These are phyloP conservation scores for Laspeyria flexula DNA, from an alignment of 2,888 invertebrate species.

Conservation along the genomic window DNA sequence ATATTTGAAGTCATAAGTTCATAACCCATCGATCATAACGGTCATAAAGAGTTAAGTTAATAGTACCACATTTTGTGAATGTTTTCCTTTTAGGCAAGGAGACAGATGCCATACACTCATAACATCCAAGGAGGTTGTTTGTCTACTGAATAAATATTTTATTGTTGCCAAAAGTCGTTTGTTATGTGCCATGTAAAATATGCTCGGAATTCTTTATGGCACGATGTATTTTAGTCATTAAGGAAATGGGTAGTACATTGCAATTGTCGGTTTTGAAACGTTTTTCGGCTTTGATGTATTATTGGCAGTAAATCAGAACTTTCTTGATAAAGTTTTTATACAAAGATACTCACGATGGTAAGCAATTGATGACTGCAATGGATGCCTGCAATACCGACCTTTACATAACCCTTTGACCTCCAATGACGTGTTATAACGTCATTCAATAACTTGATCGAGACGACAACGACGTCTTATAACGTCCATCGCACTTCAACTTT, in stretches of 20 bases:
- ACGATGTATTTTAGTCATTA: slow-evolving; percentile 8
- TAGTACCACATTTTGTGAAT: slow-evolving; percentile 49
- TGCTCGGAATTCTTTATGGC: slow-evolving; percentile 5
- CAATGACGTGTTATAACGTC: no score
- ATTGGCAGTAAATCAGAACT: neutral
- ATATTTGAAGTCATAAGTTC: slow-evolving; percentile 38
- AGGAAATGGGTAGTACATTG: slow-evolving; percentile 10
- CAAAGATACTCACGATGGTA: no score
- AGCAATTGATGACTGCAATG: no score
- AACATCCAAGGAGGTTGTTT: slow-evolving; percentile 14
- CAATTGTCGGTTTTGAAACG: neutral
- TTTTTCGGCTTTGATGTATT: neutral
- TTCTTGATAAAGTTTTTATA: no score
- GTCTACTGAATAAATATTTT: slow-evolving; percentile 21
- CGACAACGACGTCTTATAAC: no score
- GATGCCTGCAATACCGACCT: no score
- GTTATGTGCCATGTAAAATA: slow-evolving; percentile 13
- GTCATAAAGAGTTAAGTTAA: slow-evolving; percentile 53
- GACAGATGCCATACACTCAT: slow-evolving; percentile 3
- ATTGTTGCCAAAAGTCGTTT: slow-evolving; percentile 17
- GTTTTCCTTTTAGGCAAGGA: slow-evolving; percentile 46
- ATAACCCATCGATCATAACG: slow-evolving; percentile 50
- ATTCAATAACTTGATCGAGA: no score
- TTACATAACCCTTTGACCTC: no score
- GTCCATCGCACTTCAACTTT: no score